Evolutionary conservation across 2,797 vertebrate species (phyloP).

Genomic region (Acrocephalus scirpaceus): DNA sequence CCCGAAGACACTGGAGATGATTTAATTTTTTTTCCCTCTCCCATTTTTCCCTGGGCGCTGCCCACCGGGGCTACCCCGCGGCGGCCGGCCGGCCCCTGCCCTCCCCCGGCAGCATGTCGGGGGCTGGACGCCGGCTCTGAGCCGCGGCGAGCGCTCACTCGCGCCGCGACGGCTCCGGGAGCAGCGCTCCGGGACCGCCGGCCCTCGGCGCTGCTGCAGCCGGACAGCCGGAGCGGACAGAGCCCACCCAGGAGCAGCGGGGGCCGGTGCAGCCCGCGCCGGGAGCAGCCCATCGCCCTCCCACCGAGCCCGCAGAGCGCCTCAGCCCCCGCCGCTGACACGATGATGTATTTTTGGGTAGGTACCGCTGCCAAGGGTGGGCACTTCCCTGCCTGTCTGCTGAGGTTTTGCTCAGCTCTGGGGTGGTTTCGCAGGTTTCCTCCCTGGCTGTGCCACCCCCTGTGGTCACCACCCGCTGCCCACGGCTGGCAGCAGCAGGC

Average conservation of each 20-base stretch:
- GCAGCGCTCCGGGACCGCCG: neutral
- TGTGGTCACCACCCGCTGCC: neutral
- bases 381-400: neutral
- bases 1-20: neutral
- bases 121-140: neutral
- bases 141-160: neutral
- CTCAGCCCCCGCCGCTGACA: neutral
- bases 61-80: neutral
- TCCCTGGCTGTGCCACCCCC: neutral
- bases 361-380: neutral
- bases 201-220: neutral
- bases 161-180: neutral
- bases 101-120: neutral
- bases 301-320: neutral
- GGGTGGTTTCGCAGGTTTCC: neutral
- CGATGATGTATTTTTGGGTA: conserved; percentile 68
- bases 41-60: neutral
- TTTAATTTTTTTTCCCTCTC: neutral
- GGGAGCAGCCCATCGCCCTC: neutral
- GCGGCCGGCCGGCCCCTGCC: neutral
- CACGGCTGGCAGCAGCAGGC: neutral
- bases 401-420: neutral
- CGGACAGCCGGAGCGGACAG: neutral
- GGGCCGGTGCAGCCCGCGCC: accelerated
- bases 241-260: neutral